A percentile compares a stretch with the other conserved stretches of the same genome.
Conservation (phyloP, 1,140 invertebrate species). For the Drosophila biarmipes region DNA sequence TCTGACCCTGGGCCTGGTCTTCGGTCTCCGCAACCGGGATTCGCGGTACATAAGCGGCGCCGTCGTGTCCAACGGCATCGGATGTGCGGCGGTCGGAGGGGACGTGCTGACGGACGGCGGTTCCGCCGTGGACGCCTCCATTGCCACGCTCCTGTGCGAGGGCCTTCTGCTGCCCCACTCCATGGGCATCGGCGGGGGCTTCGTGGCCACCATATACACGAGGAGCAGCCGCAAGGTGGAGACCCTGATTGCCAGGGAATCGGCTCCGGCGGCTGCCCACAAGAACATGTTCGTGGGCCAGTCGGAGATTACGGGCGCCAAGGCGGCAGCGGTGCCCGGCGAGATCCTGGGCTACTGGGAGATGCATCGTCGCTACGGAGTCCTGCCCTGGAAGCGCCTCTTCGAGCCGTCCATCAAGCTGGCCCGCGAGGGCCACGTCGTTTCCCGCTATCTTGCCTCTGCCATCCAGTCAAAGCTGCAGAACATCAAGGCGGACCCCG, state of each 20-base stretch:
- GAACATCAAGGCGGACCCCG: slow-evolving; percentile 87
- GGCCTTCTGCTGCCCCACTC: slow-evolving; percentile 94
- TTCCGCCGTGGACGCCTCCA: slow-evolving; percentile 94
- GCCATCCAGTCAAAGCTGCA: slow-evolving; percentile 86
- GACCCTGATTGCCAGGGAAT: slow-evolving; percentile 92
- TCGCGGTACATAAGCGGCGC: slow-evolving; percentile 50
- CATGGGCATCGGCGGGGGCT: slow-evolving; percentile 96
- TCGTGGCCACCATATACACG: slow-evolving; percentile 92
- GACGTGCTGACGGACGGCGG: slow-evolving; percentile 90
- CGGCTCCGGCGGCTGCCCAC: slow-evolving; percentile 89
- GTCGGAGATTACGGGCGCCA: slow-evolving; percentile 84
- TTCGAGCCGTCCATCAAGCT: slow-evolving; percentile 92
- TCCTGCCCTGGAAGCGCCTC: slow-evolving; percentile 92
- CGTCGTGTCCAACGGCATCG: slow-evolving; percentile 78
- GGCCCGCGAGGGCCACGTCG: slow-evolving; percentile 89
- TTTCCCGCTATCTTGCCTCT: slow-evolving; percentile 90
- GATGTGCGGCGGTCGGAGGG: slow-evolving; percentile 73
- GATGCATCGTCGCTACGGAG: slow-evolving; percentile 91
- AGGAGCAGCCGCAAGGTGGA: slow-evolving; percentile 86
- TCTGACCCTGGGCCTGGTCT: slow-evolving; percentile 68
- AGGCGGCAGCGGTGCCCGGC: slow-evolving; percentile 95
- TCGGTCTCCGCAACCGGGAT: slow-evolving; percentile 60
- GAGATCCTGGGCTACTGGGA: slow-evolving; percentile 95
- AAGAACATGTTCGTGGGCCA: slow-evolving; percentile 89
- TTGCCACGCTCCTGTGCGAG: slow-evolving; percentile 94